Base-by-base conservation (phyloP, 2,797 vertebrate genomes). In the Cynodonichthys magdalenae region DNA sequence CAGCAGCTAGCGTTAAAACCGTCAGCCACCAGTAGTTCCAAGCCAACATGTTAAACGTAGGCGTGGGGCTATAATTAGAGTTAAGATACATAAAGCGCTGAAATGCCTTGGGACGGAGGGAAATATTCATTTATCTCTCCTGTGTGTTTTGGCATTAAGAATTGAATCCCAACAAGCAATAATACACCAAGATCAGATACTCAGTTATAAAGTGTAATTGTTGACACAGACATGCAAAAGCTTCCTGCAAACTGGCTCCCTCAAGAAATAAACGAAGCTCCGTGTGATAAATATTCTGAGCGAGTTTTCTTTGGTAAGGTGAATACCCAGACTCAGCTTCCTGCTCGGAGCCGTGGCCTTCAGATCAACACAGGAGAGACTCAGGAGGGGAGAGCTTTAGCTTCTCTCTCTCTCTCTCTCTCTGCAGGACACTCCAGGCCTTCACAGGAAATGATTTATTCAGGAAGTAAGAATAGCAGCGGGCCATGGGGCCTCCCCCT, bases 391-490 rank as follows among this genome's bases (percentile, higher is more conserved):
- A 45, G 62, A 41, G 36, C 69, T 49, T 74, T 64, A 41, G 68
- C 60, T 48, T 71, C 70, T 59, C 67, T 61, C 55, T 45, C 70
- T 59, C 67, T 61, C 55, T 45, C 54, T 59, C 78, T 50, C 73
- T 77, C 74, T 39, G 6, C 59, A 72, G 77, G 75, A 87, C 69
- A 65, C 84, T 71, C 66, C 53, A 71, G 83, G 83, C 77, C 87
- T 88, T 89, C 85, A 66, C 72, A 77, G 71, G 79, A 81, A 78
- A 92, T 92, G 78, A 91, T 92, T 92, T 88, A 92, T 93, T 93
- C 87, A 92, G 83, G 63, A 86, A 82, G 79, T 69, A 67, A 84
- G 69, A 19, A 66, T 67, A 76, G 79, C 71, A 61, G 66, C 36
- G 64, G 82, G 78, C 80, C 81, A 74, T 9, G 27, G 77, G 82